These are phyloP conservation scores for Lates calcarifer DNA, from an alignment of 2,113 vertebrate species.

Conservation along the genomic window DNA sequence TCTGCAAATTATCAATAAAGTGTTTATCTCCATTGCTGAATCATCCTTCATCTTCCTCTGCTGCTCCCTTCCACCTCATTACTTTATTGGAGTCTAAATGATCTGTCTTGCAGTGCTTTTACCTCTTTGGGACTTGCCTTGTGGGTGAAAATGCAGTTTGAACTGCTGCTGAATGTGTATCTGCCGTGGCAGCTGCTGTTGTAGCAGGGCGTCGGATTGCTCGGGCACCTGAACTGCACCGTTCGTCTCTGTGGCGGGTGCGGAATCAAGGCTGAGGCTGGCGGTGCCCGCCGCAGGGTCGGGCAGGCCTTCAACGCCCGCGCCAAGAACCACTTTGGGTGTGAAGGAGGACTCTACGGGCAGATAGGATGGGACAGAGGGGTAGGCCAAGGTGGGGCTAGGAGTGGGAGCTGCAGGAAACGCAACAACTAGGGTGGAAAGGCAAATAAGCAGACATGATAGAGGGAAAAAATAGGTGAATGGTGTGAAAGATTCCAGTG, in stretches of 20 bases:
- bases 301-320: conserved; percentile 18
- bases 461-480: neutral
- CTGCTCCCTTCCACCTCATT: neutral
- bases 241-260: conserved; percentile 24
- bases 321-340: conserved; percentile 20
- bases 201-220: conserved; percentile 46
- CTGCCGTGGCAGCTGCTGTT: conserved; percentile 71
- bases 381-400: conserved; percentile 44
- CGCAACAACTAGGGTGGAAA: conserved; percentile 20
- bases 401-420: conserved; percentile 46
- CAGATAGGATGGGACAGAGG: conserved; percentile 27
- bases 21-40: neutral
- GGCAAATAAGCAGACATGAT: neutral
- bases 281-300: conserved; percentile 8
- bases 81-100: neutral
- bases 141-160: conserved; percentile 79
- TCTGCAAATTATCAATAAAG: no score
- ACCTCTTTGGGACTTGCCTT: conserved; percentile 43
- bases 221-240: conserved; percentile 30
- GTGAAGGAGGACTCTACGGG: conserved; percentile 47
- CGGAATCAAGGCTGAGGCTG: conserved; percentile 13
- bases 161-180: conserved; percentile 84
- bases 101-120: neutral
- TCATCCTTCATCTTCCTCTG: neutral
- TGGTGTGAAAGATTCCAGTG: neutral